These are phyloP conservation scores for Rhinopomastus cyanomelas DNA, from an alignment of 2,113 vertebrate species.

Conservation along the genomic window DNA sequence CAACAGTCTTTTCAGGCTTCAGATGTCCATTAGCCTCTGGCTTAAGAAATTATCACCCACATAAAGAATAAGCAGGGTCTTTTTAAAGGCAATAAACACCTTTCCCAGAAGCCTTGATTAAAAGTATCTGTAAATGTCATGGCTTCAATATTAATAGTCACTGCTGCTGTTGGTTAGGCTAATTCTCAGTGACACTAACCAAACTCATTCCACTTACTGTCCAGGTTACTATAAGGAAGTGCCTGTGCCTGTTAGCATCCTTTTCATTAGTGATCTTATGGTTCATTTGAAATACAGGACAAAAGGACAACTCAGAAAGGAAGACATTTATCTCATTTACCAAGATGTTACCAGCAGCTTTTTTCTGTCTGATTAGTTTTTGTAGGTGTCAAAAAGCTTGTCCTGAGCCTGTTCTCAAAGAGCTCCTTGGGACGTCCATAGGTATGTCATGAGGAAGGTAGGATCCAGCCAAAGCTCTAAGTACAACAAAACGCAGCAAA, in stretches of 20 bases:
- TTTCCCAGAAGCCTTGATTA: neutral
- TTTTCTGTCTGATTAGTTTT: neutral
- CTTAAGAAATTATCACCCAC: neutral
- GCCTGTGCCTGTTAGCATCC: neutral
- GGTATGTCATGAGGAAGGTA: neutral
- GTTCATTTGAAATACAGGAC: neutral
- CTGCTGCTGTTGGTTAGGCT: neutral
- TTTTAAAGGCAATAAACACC: neutral
- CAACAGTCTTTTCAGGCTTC: neutral
- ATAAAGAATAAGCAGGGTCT: neutral
- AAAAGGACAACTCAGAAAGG: neutral
- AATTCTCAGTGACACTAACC: neutral
- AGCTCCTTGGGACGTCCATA: neutral
- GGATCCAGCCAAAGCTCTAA: neutral
- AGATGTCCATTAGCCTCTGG: neutral
- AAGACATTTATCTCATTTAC: neutral
- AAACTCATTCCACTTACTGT: neutral
- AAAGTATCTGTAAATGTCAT: neutral
- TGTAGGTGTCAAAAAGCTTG: neutral
- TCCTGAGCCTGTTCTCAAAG: neutral
- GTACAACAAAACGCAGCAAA: neutral
- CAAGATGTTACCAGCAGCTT: neutral
- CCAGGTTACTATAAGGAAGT: neutral
- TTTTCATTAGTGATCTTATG: neutral
- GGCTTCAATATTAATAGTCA: neutral